Evolutionary conservation across 2,888 invertebrate genomes (phyloP).

Genomic region (Xylota segnis): DNA sequence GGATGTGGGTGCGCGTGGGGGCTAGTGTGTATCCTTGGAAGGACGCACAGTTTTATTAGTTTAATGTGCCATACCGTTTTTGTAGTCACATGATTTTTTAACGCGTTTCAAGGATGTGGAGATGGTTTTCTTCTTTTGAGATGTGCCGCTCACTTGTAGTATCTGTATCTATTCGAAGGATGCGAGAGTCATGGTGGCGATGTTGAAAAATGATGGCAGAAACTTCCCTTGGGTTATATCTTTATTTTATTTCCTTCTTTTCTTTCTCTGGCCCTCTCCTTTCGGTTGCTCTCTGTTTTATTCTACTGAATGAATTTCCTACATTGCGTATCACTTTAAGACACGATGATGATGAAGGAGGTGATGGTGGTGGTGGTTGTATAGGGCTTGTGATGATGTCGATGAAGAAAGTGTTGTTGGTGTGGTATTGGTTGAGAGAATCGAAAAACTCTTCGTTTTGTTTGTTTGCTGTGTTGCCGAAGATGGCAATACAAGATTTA

Average conservation of each 20-base stretch:
- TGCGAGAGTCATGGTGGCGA: neutral
- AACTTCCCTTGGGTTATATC: slow-evolving; percentile 36
- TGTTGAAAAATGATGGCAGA: slow-evolving; percentile 47
- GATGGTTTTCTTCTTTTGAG: slow-evolving; percentile 20
- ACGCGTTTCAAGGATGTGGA: slow-evolving; percentile 32
- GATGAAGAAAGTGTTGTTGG: slow-evolving; percentile 14
- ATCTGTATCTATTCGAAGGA: slow-evolving; percentile 8
- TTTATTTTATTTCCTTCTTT: slow-evolving; percentile 46
- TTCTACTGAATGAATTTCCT: slow-evolving; percentile 43
- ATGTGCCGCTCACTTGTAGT: slow-evolving; percentile 24
- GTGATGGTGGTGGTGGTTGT: neutral
- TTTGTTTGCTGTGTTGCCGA: slow-evolving; percentile 37
- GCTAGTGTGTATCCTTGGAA: slow-evolving; percentile 34
- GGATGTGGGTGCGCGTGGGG: slow-evolving; percentile 2
- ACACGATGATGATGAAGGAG: slow-evolving; percentile 12
- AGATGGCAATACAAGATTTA: slow-evolving; percentile 64
- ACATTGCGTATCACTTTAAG: slow-evolving; percentile 45
- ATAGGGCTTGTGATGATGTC: slow-evolving; percentile 13
- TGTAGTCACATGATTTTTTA: slow-evolving; percentile 55
- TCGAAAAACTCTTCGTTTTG: slow-evolving; percentile 21
- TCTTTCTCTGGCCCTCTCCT: neutral
- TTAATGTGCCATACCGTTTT: slow-evolving; percentile 52
- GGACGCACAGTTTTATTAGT: slow-evolving; percentile 59
- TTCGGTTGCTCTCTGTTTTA: neutral
- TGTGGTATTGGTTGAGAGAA: slow-evolving; percentile 14